These are phyloP conservation scores for Ceratina australensis DNA, from an alignment of 1,140 invertebrate species.

Conservation along the genomic window DNA sequence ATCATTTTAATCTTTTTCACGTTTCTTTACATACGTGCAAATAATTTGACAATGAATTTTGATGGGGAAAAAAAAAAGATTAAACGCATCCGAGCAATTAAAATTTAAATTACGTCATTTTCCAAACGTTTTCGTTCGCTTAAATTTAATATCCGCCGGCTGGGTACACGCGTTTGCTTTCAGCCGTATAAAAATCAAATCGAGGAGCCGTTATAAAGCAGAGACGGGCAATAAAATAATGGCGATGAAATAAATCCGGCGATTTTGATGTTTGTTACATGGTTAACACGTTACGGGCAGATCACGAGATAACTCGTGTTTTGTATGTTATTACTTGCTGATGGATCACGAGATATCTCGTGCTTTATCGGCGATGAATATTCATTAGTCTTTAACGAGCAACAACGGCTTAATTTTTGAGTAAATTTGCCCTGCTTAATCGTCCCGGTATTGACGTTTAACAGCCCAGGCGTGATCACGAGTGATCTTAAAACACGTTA, in stretches of 20 bases:
- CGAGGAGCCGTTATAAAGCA: no score
- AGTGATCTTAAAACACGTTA: background rate
- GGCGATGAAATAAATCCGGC: background rate
- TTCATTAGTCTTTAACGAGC: conserved; percentile 6
- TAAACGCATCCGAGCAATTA: no score
- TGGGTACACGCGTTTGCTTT: no score
- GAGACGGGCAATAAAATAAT: no score
- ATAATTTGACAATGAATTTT: no score
- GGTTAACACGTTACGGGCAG: background rate
- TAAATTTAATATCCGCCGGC: no score
- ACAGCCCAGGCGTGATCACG: background rate
- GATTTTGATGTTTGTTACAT: background rate
- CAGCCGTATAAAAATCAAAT: no score
- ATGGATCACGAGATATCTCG: conserved; percentile 12
- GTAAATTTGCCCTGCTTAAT: conserved; percentile 16
- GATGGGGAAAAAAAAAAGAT: no score
- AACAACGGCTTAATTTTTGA: conserved; percentile 12
- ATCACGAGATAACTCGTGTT: conserved; percentile 17
- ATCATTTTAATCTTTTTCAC: background rate
- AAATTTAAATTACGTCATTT: no score
- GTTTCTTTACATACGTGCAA: no score
- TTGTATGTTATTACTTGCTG: background rate
- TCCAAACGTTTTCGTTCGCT: no score
- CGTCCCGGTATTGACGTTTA: background rate
- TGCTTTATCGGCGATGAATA: conserved; percentile 19